phyloP scores from a whole-genome alignment of 2,888 invertebrate species.

The Mantis religiosa region DNA sequence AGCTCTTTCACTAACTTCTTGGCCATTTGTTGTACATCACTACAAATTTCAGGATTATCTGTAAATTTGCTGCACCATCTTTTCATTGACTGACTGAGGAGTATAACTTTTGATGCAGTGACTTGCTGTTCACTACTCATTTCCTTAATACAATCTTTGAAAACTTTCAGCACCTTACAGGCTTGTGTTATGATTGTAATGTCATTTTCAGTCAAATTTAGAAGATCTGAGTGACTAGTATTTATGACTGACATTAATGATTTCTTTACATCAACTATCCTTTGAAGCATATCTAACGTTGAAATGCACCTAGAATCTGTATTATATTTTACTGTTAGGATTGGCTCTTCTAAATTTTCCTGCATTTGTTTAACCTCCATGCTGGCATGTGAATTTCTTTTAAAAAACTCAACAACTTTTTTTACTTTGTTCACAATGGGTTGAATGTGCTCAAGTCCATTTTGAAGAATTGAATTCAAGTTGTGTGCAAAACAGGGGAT shows the following conservation, averaged over 20 bases:
- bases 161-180: conserved; percentile 25
- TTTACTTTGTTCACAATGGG: not conserved
- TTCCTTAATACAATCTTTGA: conserved; percentile 23
- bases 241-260: not conserved
- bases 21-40: too few relatives aligned
- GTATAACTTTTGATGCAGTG: conserved; percentile 2
- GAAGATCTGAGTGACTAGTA: not conserved
- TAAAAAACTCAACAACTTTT: not conserved
- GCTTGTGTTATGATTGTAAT: conserved; percentile 17
- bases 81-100: not conserved
- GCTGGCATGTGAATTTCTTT: not conserved
- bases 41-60: too few relatives aligned
- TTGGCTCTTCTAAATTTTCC: not conserved
- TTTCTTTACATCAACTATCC: not conserved
- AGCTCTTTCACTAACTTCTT: not conserved
- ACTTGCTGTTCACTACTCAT: conserved; percentile 28
- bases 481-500: conserved; percentile 37
- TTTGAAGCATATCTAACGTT: not conserved
- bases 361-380: not conserved
- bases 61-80: not conserved
- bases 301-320: not conserved
- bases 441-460: not conserved
- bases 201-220: conserved; percentile 22
- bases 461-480: conserved; percentile 34
- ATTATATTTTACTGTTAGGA: not conserved